Evolutionary conservation across 1,140 invertebrate genomes (phyloP).

Genomic region (Acromyrmex heyeri): DNA sequence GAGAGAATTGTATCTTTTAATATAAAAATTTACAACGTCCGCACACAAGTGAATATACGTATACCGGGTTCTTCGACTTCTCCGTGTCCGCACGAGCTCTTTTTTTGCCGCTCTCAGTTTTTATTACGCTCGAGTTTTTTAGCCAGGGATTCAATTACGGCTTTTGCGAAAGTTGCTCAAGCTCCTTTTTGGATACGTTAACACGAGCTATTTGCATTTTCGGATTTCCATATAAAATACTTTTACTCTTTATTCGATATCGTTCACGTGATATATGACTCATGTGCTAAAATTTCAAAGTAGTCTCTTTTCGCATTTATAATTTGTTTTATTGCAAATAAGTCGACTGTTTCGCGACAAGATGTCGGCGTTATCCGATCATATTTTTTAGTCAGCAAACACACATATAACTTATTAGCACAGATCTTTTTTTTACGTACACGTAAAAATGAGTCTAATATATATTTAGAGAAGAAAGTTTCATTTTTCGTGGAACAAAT

Average conservation of each 20-base stretch:
- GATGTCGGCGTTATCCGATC: background rate
- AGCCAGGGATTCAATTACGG: conserved; percentile 44
- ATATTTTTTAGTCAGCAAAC: background rate
- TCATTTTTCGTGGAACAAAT: background rate
- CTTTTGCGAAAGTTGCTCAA: conserved; percentile 17
- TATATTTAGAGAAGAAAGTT: background rate
- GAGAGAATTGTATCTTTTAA: conserved; percentile 37
- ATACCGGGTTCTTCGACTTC: conserved; percentile 14
- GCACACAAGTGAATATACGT: conserved; percentile 17
- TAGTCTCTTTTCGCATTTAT: background rate
- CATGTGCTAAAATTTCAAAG: conserved; percentile 3
- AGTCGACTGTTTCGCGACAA: background rate
- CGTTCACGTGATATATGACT: background rate
- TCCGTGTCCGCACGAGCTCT: background rate
- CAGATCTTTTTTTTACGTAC: background rate
- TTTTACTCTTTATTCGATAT: conserved; percentile 33
- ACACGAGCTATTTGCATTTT: conserved; percentile 51
- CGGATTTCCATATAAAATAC: conserved; percentile 19
- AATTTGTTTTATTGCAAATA: conserved; percentile 6
- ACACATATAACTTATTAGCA: background rate
- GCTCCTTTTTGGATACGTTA: conserved; percentile 17
- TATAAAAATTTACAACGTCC: conserved; percentile 48
- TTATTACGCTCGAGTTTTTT: conserved; percentile 47
- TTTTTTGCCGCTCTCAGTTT: conserved; percentile 9
- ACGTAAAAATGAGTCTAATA: background rate